Conservation (phyloP, 30 jellyfish, hydroid and myxozoan genomes). For the Calvadosia cruxmelitensis region DNA sequence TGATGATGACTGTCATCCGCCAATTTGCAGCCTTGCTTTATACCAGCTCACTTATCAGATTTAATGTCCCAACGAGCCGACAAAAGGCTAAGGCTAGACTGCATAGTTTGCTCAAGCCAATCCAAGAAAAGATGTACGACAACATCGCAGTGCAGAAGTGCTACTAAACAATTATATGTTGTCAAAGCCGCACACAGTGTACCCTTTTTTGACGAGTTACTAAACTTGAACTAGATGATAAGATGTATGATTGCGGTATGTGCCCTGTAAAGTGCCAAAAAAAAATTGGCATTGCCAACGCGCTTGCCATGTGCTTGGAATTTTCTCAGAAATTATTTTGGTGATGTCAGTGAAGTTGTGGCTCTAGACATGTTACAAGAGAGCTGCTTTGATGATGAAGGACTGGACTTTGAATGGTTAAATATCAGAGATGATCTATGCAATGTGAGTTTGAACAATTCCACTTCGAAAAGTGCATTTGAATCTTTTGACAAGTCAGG, state of each 20-base stretch:
- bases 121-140: too few species aligned
- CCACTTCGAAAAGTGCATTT: too few species aligned
- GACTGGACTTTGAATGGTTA: conserved; percentile 9
- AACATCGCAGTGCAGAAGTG: too few species aligned
- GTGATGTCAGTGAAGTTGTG: neutral
- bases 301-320: neutral
- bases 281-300: conserved; percentile 8
- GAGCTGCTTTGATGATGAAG: neutral
- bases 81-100: too few species aligned
- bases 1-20: too few species aligned
- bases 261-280: conserved; percentile 3
- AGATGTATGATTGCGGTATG: neutral
- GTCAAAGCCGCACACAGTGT: conserved; percentile 24
- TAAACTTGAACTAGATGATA: conserved; percentile 9
- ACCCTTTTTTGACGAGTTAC: conserved; percentile 11
- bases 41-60: too few species aligned
- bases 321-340: conserved; percentile 2
- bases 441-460: too few species aligned
- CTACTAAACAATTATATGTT: conserved; percentile 9
- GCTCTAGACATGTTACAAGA: neutral
- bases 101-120: too few species aligned
- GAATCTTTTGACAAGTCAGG: too few species aligned
- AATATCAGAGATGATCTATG: conserved; percentile 19
- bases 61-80: too few species aligned
- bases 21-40: too few species aligned